These are phyloP conservation scores for Didymodactylos carnosus DNA, from an alignment of 2,888 invertebrate genomes.

Conservation along the genomic window DNA sequence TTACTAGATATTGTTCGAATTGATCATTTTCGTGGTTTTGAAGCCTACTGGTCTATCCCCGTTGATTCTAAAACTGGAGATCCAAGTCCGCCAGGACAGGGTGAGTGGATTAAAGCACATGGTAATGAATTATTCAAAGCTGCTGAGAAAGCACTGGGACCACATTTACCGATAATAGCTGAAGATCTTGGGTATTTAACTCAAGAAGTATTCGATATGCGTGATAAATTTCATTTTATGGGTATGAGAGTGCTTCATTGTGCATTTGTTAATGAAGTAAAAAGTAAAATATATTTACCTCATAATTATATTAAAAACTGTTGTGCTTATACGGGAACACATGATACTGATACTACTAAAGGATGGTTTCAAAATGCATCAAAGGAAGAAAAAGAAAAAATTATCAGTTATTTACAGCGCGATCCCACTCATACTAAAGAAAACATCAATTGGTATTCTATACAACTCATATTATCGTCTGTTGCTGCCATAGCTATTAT, in stretches of 20 bases:
- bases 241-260: background rate
- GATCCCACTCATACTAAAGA: too few relatives aligned
- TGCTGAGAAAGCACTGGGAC: background rate
- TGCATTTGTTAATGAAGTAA: background rate
- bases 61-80: background rate
- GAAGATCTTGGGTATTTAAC: background rate
- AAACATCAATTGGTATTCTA: background rate
- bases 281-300: background rate
- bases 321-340: background rate
- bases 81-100: background rate
- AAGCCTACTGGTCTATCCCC: background rate
- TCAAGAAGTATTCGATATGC: background rate
- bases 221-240: background rate
- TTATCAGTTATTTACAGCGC: too few relatives aligned
- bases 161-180: background rate
- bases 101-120: background rate
- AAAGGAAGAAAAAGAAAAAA: background rate
- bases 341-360: background rate
- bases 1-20: background rate
- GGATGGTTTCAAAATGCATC: background rate
- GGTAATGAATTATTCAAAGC: background rate
- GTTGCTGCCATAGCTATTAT: background rate
- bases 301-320: background rate
- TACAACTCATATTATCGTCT: background rate
- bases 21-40: background rate